phyloP scores from a whole-genome alignment of 1,140 invertebrate genomes.

The Leucophenga varia region DNA sequence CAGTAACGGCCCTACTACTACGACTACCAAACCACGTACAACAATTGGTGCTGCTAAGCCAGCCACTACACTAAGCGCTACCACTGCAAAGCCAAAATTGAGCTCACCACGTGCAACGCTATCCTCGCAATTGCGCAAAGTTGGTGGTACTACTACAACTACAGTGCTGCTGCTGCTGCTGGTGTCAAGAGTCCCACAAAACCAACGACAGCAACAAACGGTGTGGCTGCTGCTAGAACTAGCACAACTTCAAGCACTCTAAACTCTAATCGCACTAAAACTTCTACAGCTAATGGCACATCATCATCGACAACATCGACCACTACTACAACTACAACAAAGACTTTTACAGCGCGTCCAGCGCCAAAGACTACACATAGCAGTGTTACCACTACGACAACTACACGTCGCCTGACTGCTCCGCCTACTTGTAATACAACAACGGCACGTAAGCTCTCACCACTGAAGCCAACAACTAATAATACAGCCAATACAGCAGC shows the following conservation, averaged over 20 bases:
- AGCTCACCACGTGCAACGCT: conserved; percentile 30
- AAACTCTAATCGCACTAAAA: conserved; percentile 25
- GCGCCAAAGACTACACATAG: conserved; percentile 41
- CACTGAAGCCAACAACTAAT: conserved; percentile 17
- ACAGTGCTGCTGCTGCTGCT: conserved; percentile 4
- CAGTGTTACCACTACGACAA: conserved; percentile 9
- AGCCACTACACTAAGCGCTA: neutral
- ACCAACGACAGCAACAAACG: conserved; percentile 28
- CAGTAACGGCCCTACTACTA: neutral
- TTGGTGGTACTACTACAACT: conserved; percentile 3
- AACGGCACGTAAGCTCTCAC: conserved; percentile 26
- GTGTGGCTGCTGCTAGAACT: conserved; percentile 19
- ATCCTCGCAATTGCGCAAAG: conserved; percentile 31
- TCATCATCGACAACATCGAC: conserved; percentile 12
- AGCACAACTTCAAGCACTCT: conserved; percentile 10
- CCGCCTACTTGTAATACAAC: conserved; percentile 4
- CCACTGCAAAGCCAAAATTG: conserved; percentile 31
- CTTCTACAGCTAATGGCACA: conserved; percentile 15
- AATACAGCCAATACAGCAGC: conserved; percentile 7
- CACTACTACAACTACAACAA: conserved; percentile 37
- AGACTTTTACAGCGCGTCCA: conserved; percentile 48
- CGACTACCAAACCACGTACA: conserved; percentile 10
- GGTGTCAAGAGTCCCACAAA: conserved; percentile 39
- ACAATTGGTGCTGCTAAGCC: neutral
- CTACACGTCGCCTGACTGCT: conserved; percentile 17